These are phyloP conservation scores for Trachelus tabidus DNA, from an alignment of 2,888 invertebrate species.

Conservation along the genomic window DNA sequence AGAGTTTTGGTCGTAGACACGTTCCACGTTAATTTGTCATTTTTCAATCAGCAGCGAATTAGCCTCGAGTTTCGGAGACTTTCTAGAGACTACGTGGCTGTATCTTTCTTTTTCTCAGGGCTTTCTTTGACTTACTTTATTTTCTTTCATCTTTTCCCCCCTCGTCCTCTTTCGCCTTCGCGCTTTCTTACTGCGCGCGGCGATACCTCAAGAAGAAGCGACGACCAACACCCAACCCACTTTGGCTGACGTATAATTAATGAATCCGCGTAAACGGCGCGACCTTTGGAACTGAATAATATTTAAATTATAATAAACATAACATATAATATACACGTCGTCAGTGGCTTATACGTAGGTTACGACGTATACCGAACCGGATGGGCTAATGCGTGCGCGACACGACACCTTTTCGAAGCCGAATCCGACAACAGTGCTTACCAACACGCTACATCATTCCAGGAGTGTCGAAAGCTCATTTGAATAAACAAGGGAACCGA, in stretches of 20 bases:
- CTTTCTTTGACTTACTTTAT: background rate
- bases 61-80: constrained; percentile 35
- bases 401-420: constrained; percentile 29
- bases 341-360: constrained; percentile 4
- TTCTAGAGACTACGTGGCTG: constrained; percentile 30
- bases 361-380: constrained; percentile 22
- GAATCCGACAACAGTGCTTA: constrained; percentile 25
- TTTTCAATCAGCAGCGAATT: constrained; percentile 50
- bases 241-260: constrained; percentile 7
- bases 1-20: constrained; percentile 18
- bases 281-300: constrained; percentile 19
- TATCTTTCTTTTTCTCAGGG: background rate
- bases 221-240: background rate
- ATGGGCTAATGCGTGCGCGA: constrained; percentile 30
- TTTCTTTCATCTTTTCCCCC: background rate
- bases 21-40: constrained; percentile 47
- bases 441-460: constrained; percentile 29
- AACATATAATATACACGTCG: constrained; percentile 23
- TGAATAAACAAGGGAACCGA: constrained; percentile 33
- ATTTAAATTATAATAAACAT: constrained; percentile 30
- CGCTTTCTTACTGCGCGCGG: background rate
- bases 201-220: background rate
- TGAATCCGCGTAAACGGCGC: constrained; percentile 8
- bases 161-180: background rate
- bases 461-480: constrained; percentile 40